Conservation (phyloP, 2,888 invertebrate genomes). For the Papilio elwesi region DNA sequence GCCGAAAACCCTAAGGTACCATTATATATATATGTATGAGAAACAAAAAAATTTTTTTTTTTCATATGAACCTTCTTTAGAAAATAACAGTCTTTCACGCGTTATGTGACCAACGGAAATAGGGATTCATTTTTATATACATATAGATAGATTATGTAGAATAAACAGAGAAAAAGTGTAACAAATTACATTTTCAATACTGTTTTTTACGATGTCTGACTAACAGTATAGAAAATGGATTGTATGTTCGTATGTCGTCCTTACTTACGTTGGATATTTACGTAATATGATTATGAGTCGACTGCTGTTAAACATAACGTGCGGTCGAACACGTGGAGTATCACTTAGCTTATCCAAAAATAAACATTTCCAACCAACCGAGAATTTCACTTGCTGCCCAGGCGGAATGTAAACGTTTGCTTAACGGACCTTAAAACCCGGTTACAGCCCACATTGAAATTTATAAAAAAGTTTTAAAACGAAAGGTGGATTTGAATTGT, state of each 20-base stretch:
- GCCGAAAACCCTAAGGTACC: too few species aligned
- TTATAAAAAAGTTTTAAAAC: not conserved
- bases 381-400: constrained; percentile 68
- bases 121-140: too few species aligned
- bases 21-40: too few species aligned
- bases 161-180: too few species aligned
- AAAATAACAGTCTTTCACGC: too few species aligned
- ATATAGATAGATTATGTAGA: too few species aligned
- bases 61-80: too few species aligned
- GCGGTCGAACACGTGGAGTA: constrained; percentile 44
- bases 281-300: constrained; percentile 45
- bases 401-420: constrained; percentile 60
- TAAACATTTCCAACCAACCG: constrained; percentile 49
- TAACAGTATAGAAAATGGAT: not conserved
- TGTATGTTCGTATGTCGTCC: too few species aligned
- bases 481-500: not conserved
- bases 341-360: constrained; percentile 62
- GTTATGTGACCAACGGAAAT: too few species aligned
- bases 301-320: constrained; percentile 39
- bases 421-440: constrained; percentile 74
- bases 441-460: constrained; percentile 45
- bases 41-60: too few species aligned
- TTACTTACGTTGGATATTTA: constrained; percentile 40
- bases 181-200: too few species aligned
- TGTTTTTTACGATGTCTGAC: too few species aligned